Conservation (phyloP, 2,888 invertebrate genomes). For the Calliphora vomitoria region DNA sequence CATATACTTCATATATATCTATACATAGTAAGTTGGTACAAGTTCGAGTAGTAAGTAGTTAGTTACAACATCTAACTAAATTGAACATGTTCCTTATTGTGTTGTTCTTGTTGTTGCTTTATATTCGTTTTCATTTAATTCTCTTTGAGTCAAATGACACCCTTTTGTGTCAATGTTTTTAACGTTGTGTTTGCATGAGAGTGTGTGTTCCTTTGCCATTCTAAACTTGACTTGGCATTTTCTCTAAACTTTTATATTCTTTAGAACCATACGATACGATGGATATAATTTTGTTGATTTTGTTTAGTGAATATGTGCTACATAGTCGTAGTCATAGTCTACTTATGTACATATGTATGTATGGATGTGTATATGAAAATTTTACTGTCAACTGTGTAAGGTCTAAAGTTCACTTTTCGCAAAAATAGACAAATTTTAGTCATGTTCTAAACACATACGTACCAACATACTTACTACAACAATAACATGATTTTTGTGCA, state of each 20-base stretch:
- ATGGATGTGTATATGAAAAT: constrained; percentile 51
- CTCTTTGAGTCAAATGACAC: constrained; percentile 74
- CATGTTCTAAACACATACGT: constrained; percentile 67
- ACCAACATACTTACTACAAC: constrained; percentile 39
- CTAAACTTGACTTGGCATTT: constrained; percentile 69
- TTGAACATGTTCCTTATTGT: constrained; percentile 67
- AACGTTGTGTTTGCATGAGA: constrained; percentile 37
- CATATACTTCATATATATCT: background rate
- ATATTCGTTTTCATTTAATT: constrained; percentile 58
- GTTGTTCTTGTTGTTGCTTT: constrained; percentile 41
- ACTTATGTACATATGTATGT: no score
- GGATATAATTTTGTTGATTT: constrained; percentile 66
- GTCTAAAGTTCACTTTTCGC: constrained; percentile 70
- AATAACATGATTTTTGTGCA: constrained; percentile 50
- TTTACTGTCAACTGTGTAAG: constrained; percentile 71
- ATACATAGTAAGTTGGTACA: background rate
- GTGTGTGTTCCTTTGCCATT: constrained; percentile 55
- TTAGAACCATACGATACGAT: constrained; percentile 44
- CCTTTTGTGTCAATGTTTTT: constrained; percentile 71
- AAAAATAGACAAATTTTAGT: constrained; percentile 73
- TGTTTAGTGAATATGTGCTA: constrained; percentile 45
- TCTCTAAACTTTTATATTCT: constrained; percentile 50
- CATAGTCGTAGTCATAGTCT: constrained; percentile 18
- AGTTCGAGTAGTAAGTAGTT: background rate
- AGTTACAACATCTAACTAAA: constrained; percentile 66